Conservation (phyloP, 2,888 invertebrate species). For the Zele albiditarsus region DNA sequence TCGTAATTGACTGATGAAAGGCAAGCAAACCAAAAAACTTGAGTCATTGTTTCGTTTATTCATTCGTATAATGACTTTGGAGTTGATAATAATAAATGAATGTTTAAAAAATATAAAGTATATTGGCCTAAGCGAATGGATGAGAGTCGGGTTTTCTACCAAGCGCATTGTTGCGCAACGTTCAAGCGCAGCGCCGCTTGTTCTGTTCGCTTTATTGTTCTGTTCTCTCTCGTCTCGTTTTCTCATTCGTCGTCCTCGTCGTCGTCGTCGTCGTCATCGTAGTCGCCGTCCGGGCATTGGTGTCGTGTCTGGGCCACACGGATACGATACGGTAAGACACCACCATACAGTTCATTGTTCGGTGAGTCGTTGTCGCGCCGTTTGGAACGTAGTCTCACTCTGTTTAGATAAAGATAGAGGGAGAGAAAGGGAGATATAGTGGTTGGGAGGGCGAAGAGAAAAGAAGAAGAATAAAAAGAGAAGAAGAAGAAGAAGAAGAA, state of each 20-base stretch:
- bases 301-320: constrained; percentile 33
- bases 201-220: constrained; percentile 30
- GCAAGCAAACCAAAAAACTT: neutral
- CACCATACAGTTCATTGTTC: constrained; percentile 50
- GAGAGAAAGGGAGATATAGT: neutral
- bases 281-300: neutral
- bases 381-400: constrained; percentile 39
- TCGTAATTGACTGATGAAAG: constrained; percentile 33
- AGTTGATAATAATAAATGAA: constrained; percentile 51
- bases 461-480: constrained; percentile 22
- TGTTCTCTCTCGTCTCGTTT: constrained; percentile 4
- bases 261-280: neutral
- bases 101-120: neutral
- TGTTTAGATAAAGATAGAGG: constrained; percentile 38
- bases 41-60: neutral
- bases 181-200: constrained; percentile 29
- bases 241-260: constrained; percentile 8
- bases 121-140: neutral
- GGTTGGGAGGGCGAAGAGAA: neutral
- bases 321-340: constrained; percentile 36
- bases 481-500: constrained; percentile 34
- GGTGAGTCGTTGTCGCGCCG: constrained; percentile 34
- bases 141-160: constrained; percentile 12
- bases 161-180: constrained; percentile 38
- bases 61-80: neutral